Percentiles rank a stretch among this genome's conserved stretches.
phyloP scores from a whole-genome alignment of 2,888 invertebrate genomes.

The Odontomyia ornata region DNA sequence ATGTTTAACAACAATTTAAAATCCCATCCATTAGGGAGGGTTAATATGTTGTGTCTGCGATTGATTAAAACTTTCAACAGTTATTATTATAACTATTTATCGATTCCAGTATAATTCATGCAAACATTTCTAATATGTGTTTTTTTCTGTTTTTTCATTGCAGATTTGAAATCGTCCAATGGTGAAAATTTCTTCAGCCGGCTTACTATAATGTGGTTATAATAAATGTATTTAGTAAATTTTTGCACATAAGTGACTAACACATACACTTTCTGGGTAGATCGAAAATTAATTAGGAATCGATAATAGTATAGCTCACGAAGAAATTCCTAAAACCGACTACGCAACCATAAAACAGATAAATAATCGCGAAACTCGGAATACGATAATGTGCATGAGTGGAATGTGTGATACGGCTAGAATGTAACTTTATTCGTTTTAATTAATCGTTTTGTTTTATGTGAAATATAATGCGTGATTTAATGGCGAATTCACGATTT shows the following conservation, averaged over 20 bases:
- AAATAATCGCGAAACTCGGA: no score
- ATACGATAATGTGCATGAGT: no score
- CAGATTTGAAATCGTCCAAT: constrained; percentile 1
- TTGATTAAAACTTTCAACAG: background rate
- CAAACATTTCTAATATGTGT: background rate
- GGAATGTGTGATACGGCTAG: no score
- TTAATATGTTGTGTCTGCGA: background rate
- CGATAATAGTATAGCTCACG: background rate
- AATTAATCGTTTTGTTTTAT: background rate
- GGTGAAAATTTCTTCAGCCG: background rate
- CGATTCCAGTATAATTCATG: background rate
- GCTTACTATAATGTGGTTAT: constrained; percentile 25
- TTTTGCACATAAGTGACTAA: background rate
- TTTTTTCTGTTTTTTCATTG: background rate
- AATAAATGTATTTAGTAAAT: background rate
- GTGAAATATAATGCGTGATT: background rate
- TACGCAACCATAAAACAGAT: no score
- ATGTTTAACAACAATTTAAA: no score
- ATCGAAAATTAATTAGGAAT: background rate
- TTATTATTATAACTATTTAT: background rate
- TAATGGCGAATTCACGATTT: constrained; percentile 14
- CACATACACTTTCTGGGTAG: no score
- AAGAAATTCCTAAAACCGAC: constrained; percentile 8
- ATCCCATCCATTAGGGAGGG: no score
- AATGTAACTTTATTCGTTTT: constrained; percentile 10